Conservation (phyloP, 2,888 invertebrate species). For the Patella pellucida region DNA sequence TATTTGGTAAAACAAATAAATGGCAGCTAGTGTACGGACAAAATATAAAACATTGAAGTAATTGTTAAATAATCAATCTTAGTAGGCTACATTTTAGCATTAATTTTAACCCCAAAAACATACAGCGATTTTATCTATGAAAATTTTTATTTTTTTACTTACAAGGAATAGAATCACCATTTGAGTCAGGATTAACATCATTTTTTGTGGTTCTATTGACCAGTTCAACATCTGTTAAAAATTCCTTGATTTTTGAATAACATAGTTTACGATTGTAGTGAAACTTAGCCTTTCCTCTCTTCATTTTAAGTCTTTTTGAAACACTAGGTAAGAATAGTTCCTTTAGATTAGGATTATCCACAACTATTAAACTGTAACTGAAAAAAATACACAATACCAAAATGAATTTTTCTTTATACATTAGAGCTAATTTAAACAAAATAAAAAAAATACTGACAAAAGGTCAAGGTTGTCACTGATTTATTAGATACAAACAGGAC, state of each 20-base stretch:
- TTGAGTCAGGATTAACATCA: conserved; percentile 87
- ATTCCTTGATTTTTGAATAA: conserved; percentile 80
- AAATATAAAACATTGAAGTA: too few relatives aligned
- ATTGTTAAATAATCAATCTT: too few relatives aligned
- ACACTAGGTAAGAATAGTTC: conserved; percentile 72
- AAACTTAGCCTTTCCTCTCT: conserved; percentile 84
- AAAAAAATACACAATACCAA: conserved; percentile 35
- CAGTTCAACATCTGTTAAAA: conserved; percentile 58
- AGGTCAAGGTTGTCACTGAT: too few relatives aligned
- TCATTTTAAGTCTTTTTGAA: conserved; percentile 73
- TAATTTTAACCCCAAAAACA: too few relatives aligned
- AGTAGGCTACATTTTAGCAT: too few relatives aligned
- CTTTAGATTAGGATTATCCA: conserved; percentile 83
- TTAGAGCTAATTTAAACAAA: too few relatives aligned
- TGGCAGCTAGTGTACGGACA: too few relatives aligned
- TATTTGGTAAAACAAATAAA: too few relatives aligned
- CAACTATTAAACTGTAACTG: conserved; percentile 79
- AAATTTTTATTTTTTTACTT: conserved; percentile 41
- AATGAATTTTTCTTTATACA: too few relatives aligned
- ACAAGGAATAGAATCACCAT: conserved; percentile 94
- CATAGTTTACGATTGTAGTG: conserved; percentile 94
- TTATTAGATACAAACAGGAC: too few relatives aligned
- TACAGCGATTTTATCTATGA: too few relatives aligned
- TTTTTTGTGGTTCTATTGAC: conserved; percentile 39
- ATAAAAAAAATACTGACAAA: too few relatives aligned